These are phyloP conservation scores for Eristalis arbustorum DNA, from an alignment of 2,888 invertebrate species.

Conservation along the genomic window DNA sequence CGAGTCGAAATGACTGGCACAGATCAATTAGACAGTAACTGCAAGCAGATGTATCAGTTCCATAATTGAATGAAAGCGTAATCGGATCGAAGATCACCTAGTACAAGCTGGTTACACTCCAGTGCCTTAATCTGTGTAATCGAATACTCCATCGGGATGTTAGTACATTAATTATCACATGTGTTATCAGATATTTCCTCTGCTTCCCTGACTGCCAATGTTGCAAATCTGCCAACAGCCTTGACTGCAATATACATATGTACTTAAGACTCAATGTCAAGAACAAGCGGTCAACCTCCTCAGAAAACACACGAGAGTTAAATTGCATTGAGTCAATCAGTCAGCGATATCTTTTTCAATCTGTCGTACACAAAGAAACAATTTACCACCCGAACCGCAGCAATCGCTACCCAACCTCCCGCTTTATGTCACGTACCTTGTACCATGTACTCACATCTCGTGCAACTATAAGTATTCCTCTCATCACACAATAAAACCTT, in stretches of 20 bases:
- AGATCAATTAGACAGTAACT: not conserved
- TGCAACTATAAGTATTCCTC: not conserved
- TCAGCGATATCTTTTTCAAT: conserved; percentile 9
- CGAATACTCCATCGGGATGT: not conserved
- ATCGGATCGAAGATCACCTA: not conserved
- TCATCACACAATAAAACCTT: not conserved
- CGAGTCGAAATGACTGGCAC: too few relatives aligned
- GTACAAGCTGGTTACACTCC: not conserved
- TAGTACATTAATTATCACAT: not conserved
- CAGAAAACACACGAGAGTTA: not conserved
- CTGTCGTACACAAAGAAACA: not conserved
- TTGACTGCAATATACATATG: not conserved
- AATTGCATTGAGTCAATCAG: conserved; percentile 8
- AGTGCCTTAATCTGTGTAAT: not conserved
- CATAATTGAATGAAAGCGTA: not conserved
- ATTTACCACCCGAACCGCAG: not conserved
- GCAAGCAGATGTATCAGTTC: not conserved
- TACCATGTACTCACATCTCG: not conserved
- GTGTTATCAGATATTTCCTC: not conserved
- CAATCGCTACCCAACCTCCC: not conserved
- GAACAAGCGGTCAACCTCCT: conserved; percentile 1
- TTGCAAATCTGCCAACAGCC: not conserved
- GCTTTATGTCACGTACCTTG: not conserved
- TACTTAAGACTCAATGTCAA: not conserved
- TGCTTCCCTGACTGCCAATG: too few relatives aligned